Base-by-base conservation (phyloP, 2,797 vertebrate species). In the Cichlasoma orientale region DNA sequence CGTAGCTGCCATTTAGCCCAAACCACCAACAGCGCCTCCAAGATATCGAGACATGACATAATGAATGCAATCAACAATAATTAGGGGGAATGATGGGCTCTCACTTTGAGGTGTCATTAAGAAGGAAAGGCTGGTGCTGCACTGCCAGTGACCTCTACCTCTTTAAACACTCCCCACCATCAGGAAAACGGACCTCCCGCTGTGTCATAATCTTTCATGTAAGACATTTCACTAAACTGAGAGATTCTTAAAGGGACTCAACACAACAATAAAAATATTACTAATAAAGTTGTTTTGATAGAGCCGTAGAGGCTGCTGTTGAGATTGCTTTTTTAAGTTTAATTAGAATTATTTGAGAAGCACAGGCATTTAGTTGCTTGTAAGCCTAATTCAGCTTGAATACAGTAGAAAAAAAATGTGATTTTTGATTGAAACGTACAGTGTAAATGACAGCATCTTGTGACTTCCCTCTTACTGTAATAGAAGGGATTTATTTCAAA, bases 51-150 rank as follows among this genome's bases (percentile, higher is more conserved):
- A 93, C 88, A 82, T 83, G 92, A 90, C 88, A 92, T 95, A 94
- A 95, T 95, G 94, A 92, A 94, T 77, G 91, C 92, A 95, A 95
- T 95, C 95, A 95, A 93, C 92, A 94, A 93, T 95, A 95, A 95
- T 95, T 95, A 95, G 93, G 91, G 89, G 85, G 89, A 94, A 94
- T 92, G 90, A 94, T 93, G 88, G 88, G 86, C 90, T 92, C 92
- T 93, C 91, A 91, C 89, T 93, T 91, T 93, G 91, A 93, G 89
- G 88, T 71, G 79, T 94, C 90, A 93, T 95, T 93, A 94, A 83
- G 90, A 80, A 83, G 87, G 88, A 88, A 88, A 90, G 85, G 88
- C 89, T 85, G 86, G 44, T 79, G 72, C 82, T 83, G 88, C 89
- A 86, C 92, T 79, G 86, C 75, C 77, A 31, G 70, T 93, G 92